Percentiles rank a stretch among this genome's conserved stretches.
These are phyloP conservation scores for Micrasema longulum DNA, from an alignment of 1,140 invertebrate genomes.

Conservation along the genomic window DNA sequence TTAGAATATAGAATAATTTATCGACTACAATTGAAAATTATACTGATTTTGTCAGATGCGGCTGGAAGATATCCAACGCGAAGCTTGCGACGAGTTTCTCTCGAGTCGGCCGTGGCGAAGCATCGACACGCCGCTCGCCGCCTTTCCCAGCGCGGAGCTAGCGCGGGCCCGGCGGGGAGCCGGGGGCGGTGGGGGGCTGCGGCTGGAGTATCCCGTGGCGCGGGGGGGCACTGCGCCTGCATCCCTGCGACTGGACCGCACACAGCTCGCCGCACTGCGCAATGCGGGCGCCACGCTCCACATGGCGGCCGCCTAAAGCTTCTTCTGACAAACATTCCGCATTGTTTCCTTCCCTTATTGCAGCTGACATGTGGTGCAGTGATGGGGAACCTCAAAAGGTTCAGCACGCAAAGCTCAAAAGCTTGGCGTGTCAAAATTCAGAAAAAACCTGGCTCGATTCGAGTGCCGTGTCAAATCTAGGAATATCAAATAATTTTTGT, in stretches of 20 bases:
- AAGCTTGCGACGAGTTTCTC: constrained; percentile 59
- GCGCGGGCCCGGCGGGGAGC: constrained; percentile 36
- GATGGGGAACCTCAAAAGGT: no score
- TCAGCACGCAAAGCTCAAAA: no score
- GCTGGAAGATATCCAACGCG: constrained; percentile 58
- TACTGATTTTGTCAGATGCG: constrained; percentile 57
- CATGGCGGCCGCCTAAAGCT: constrained; percentile 24
- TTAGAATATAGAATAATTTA: no score
- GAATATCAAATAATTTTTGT: no score
- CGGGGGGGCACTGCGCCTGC: neutral
- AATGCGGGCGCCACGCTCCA: constrained; percentile 1
- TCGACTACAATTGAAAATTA: no score
- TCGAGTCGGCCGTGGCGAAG: constrained; percentile 64
- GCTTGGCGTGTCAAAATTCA: no score
- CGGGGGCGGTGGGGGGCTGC: neutral
- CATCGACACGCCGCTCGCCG: constrained; percentile 61
- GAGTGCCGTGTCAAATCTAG: no score
- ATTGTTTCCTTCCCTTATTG: neutral
- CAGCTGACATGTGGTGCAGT: no score
- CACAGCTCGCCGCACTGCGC: neutral
- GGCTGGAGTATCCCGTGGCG: constrained; percentile 1
- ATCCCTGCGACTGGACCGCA: neutral
- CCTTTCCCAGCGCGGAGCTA: constrained; percentile 62
- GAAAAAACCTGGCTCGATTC: no score
- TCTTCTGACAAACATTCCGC: constrained; percentile 2